These are phyloP conservation scores for Drosophila kanekoi DNA, from an alignment of 2,888 invertebrate species.

Conservation along the genomic window DNA sequence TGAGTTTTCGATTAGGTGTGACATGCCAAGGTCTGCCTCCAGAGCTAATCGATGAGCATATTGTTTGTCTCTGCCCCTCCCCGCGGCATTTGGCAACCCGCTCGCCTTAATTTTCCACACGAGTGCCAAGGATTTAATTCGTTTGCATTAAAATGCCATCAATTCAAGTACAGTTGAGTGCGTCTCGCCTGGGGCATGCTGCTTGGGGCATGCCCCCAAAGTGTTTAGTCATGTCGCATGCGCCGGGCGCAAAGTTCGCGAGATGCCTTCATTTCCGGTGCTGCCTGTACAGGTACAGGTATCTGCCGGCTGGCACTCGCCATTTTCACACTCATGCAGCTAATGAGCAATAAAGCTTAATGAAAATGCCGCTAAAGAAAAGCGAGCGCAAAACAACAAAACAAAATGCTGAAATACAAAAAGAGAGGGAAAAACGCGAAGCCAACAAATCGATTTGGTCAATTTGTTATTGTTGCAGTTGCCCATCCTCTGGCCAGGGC, in stretches of 20 bases:
- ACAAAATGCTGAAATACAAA: conserved; percentile 13
- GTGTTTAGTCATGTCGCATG: conserved; percentile 59
- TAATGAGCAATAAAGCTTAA: conserved; percentile 80
- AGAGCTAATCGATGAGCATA: conserved; percentile 47
- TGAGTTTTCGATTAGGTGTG: conserved; percentile 79
- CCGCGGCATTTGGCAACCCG: conserved; percentile 19
- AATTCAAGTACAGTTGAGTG: conserved; percentile 70
- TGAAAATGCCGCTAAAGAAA: conserved; percentile 72
- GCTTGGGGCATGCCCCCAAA: conserved; percentile 11
- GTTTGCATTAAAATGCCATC: conserved; percentile 72
- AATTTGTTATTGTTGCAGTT: conserved; percentile 77
- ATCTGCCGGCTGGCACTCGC: conserved; percentile 64
- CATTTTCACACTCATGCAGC: conserved; percentile 76
- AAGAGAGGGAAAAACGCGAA: conserved; percentile 33
- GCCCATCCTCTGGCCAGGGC: conserved; percentile 18
- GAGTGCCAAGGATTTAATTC: conserved; percentile 69
- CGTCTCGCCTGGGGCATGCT: conserved; percentile 15
- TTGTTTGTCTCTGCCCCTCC: conserved; percentile 21
- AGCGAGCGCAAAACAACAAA: conserved; percentile 16
- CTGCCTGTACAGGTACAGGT: conserved; percentile 11
- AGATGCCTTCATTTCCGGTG: conserved; percentile 63
- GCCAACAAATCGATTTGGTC: conserved; percentile 78
- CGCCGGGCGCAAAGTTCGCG: conserved; percentile 37
- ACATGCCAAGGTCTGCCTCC: conserved; percentile 41
- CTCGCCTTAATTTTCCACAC: conserved; percentile 52